Evolutionary conservation across 2,888 invertebrate species (phyloP), one percentile per base, ranked within the genome.

Genomic region (Agonopterix subpropinquella): DNA sequence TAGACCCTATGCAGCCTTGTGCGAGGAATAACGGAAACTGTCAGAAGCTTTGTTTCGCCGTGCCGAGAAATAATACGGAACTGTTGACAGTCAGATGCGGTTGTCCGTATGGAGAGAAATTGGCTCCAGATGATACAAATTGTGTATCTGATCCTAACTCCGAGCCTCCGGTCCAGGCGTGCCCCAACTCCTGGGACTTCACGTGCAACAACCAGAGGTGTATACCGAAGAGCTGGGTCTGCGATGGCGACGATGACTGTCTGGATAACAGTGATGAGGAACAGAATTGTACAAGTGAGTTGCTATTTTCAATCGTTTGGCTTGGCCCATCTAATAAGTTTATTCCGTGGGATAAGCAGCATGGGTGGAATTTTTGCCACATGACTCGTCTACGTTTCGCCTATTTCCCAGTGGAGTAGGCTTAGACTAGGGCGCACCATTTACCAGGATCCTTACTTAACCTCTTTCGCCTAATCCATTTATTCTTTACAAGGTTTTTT

Each of bases 231-330:
- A 95, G 95, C 8, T 98, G 98, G 98, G 94, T 97, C 1, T 98
- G 98, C 73, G 98, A 98, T 72, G 98, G 97, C 0, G 98, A 98
- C 64, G 96, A 98, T 69, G 98, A 98, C 73, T 98, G 98, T 66
- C 85, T 98, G 62, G 98, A 98, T 71, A 96, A 97, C 81, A 96
- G 97, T 49, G 98, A 98, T 70, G 98, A 98, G 77, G 94, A 95
- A 80, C 96, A 96, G 71, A 97, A 98, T 67, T 98, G 98, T 74
- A 97, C 96, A 48, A 96, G 95, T 94, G 74, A 91, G 92, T 90
- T 36, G 11, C 28, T 28, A 7, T 28, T 28, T 28, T 18, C 13
- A 13, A 13, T 13, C 13, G 13, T 13, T 13, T 2, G 13, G 13
- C 13, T 13, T 13, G 13, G 13, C 1, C 13, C 13, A 13, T 13